phyloP scores from a whole-genome alignment of 2,888 invertebrate genomes.

The Acanthopleura granulata region DNA sequence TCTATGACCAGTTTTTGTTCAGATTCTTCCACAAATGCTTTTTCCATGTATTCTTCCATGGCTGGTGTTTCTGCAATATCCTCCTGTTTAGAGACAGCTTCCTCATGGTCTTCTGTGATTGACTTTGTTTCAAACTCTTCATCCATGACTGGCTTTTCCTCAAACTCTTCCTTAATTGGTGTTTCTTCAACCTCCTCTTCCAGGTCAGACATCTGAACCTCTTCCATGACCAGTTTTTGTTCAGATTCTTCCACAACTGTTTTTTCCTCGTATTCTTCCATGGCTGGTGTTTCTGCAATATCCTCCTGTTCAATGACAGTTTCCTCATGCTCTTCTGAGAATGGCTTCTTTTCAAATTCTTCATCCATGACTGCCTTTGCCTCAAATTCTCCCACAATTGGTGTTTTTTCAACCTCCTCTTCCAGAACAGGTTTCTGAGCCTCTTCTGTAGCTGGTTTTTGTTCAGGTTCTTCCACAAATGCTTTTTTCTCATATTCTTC shows the following conservation, averaged over 20 bases:
- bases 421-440: not conserved
- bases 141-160: not conserved
- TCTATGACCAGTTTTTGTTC: conserved; percentile 54
- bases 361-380: conserved; percentile 59
- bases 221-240: conserved; percentile 67
- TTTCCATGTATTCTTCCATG: too few relatives aligned
- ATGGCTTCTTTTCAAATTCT: too few relatives aligned
- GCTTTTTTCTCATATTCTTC: conserved; percentile 10
- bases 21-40: conserved; percentile 13
- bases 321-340: conserved; percentile 36
- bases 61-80: not conserved
- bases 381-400: conserved; percentile 20
- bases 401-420: not conserved
- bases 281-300: too few relatives aligned
- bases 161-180: not conserved
- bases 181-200: not conserved
- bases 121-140: not conserved
- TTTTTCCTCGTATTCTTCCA: too few relatives aligned
- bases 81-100: not conserved
- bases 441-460: too few relatives aligned
- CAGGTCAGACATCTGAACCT: too few relatives aligned
- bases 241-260: too few relatives aligned
- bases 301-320: too few relatives aligned
- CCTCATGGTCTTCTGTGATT: not conserved
- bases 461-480: too few relatives aligned